Evolutionary conservation across 2,113 vertebrate species (phyloP), one percentile per base, ranked within the genome.

Genomic region (Bufo gargarizans): DNA sequence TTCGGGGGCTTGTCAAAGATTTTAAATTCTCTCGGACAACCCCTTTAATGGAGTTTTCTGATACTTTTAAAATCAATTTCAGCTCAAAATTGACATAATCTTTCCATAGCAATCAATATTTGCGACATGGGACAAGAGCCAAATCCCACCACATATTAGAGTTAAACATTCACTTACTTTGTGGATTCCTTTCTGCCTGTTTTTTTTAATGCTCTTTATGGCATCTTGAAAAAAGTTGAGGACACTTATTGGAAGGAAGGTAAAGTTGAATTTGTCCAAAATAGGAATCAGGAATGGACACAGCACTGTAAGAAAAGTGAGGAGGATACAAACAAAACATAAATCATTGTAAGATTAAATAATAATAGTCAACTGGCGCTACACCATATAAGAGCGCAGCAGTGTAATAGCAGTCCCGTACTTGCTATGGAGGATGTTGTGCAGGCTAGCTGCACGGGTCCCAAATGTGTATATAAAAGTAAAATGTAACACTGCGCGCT

Each of bases 171-270:
- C 0, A 0, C 50, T 88, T 89, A 93, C 94, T 65, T 77, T 85
- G 16, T 91, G 71, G 45, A 0, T 0, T 0, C 89, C 90, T 77
- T 91, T 90, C 82, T 93, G 69, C 61, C 92, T 92, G 0, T 92
- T 87, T 74, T 90, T 10, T 90, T 91, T 94, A 20, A 95, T 90
- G 87, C 89, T 91, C 65, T 14, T 0, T 0, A 95, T 0, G 3
- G 91, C 82, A 74, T 84, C 90, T 45, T 79, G 47, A 65, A 94
- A 94, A 89, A 94, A 94, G 6, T 92, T 84, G 0, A 90, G 43
- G 19, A 87, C 69, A 8, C 79, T 59, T 0, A 0, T 0, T 0
- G 92, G 86, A 76, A 93, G 91, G 6, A 94, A 0, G 20, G 3
- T 91, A 0, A 91, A 0, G 0, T 91, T 88, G 88, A 93, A 0